Evolutionary conservation across 2,797 vertebrate species (phyloP), one percentile per base, ranked within the genome.

Genomic region (Spinibarbus caldwelli): DNA sequence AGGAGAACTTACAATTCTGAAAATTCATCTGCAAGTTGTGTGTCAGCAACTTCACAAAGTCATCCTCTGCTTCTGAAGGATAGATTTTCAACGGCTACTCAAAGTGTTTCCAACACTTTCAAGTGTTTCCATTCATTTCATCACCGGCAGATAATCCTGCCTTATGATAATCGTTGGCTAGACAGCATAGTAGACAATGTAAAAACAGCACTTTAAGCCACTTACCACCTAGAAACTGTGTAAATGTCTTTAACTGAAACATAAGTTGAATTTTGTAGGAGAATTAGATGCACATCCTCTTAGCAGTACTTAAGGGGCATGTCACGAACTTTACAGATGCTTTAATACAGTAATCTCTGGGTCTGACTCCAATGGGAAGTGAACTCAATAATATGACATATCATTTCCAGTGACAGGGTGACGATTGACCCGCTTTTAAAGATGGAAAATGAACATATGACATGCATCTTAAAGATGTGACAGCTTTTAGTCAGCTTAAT

Each of bases 81-180:
- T 23, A 23, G 49, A 45, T 91, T 43, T 80, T 86, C 57, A 90
- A 93, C 77, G 49, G 92, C 91, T 92, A 88, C 88, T 87, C 91
- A 92, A 91, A 85, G 89, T 93, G 19, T 54, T 81, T 54, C 64
- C 78, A 66, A 47, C 76, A 75, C 87, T 77, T 57, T 85, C 71
- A 86, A 91, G 86, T 86, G 84, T 80, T 79, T 91, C 87, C 71
- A 86, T 90, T 34, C 89, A 90, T 90, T 87, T 90, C 85, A 87
- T 66, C 36, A 86, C 89, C 90, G 26, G 85, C 62, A 88, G 88
- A 91, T 91, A 88, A 86, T 85, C 83, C 82, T 29, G 4, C 73
- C 12, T 43, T 62, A 85, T 83, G 75, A 86, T 80, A 76, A 88
- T 82, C n/a, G 82, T 86, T 70, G 75, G 83, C 78, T 80, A 88